Evolutionary conservation across 2,888 invertebrate species (phyloP), one percentile per base, ranked within the genome.

Genomic region (Drosophila kuntzei): DNA sequence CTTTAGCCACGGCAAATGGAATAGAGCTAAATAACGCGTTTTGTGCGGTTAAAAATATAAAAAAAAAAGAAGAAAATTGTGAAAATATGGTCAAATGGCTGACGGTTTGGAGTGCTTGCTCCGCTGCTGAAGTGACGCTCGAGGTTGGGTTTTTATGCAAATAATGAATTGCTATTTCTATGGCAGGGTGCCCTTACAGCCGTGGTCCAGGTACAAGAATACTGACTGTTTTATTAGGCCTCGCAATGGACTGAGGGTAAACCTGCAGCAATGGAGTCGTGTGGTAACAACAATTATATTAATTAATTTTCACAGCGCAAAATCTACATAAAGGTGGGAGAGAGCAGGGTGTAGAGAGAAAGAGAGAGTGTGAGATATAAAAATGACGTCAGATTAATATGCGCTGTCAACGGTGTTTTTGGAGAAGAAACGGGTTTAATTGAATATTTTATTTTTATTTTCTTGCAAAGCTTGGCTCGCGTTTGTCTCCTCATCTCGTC

Each of bases 401-500:
- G 64, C 69, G 67, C 80, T 87, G 88, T 87, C 88, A 85, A 76
- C 84, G 71, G 73, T 68, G 61, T 77, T 72, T 68, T 72, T 68
- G 79, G 63, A 34, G 41, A 71, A 74, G 79, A 62, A 69, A 79
- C 79, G 82, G 87, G 87, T 84, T 83, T 87, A 83, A 83, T 83
- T 83, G 87, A 85, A 83, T 87, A 81, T 87, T 84, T 87, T 82
- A 67, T 83, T 83, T 83, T 83, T 80, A 80, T 74, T 69, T 71
- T 68, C 78, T 58, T 57, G 57, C 62, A 50, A 62, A 36, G 22
- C 22, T 20, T 3, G 9, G 12, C 14, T 25, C 9, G 4, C 14
- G 11, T 22, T 12, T n/a, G 1, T 37, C 27, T 36, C 12, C 37
- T 9, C 32, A 14, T 25, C 46, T 34, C 50, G 27, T 20, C 41